These are phyloP conservation scores for Podocnemis expansa DNA, from an alignment of 2,113 vertebrate genomes.

Conservation along the genomic window DNA sequence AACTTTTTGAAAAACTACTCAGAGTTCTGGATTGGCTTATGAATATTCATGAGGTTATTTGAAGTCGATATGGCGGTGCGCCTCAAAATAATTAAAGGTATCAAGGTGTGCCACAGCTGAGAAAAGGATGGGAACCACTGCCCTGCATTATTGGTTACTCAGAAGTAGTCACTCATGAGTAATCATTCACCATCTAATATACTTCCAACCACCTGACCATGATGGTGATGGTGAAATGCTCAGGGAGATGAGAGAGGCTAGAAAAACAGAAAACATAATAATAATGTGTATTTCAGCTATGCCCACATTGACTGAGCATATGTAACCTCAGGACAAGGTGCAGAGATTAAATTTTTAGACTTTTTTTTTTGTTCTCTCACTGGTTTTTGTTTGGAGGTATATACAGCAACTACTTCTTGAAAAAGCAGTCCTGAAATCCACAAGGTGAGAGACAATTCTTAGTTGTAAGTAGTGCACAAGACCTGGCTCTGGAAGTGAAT, in stretches of 20 bases:
- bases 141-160: background rate
- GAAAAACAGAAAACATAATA: background rate
- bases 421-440: background rate
- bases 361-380: too few relatives aligned
- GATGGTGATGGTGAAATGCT: background rate
- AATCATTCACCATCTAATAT: background rate
- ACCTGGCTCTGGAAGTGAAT: background rate
- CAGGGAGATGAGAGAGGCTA: background rate
- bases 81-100: too few relatives aligned
- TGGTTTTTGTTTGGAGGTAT: too few relatives aligned
- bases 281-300: background rate
- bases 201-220: background rate
- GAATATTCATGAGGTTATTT: too few relatives aligned
- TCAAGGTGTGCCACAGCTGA: too few relatives aligned
- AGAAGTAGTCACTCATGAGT: background rate
- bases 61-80: too few relatives aligned
- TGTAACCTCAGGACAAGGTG: background rate
- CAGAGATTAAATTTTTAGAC: background rate
- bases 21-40: too few relatives aligned
- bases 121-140: too few relatives aligned
- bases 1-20: too few relatives aligned
- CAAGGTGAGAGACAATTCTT: background rate
- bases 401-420: background rate
- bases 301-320: background rate
- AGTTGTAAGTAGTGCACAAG: background rate